Conservation (phyloP, 1,140 invertebrate species). For the Drosophila simulans region DNA sequence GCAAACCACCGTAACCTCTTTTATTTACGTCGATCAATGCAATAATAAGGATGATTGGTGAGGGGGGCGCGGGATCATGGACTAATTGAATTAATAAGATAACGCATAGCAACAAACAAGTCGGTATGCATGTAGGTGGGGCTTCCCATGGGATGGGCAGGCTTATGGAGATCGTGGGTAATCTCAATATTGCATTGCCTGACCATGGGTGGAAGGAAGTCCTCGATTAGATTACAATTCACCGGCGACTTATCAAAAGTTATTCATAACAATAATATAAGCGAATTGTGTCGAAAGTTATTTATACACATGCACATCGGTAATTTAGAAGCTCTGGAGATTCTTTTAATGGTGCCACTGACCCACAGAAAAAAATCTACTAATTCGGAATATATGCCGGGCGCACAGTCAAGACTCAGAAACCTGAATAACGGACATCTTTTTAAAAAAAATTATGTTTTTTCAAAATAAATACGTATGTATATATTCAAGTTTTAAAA, state of each 20-base stretch:
- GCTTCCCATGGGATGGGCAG: constrained; percentile 6
- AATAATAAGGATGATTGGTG: not conserved
- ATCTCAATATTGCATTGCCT: constrained; percentile 54
- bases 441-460: too few species aligned
- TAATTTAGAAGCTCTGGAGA: constrained; percentile 6
- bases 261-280: constrained; percentile 20
- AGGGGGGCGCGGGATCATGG: not conserved
- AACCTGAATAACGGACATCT: not conserved
- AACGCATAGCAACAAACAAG: constrained; percentile 43
- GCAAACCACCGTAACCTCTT: too few species aligned
- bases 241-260: constrained; percentile 41
- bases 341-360: constrained; percentile 21
- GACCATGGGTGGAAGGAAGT: constrained; percentile 44
- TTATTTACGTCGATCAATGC: constrained; percentile 4
- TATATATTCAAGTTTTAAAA: too few species aligned
- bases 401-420: not conserved
- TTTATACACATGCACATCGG: constrained; percentile 10
- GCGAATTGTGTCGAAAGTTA: constrained; percentile 26
- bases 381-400: not conserved
- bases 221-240: constrained; percentile 65
- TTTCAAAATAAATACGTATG: too few species aligned
- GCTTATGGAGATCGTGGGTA: constrained; percentile 32
- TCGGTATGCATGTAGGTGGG: constrained; percentile 27
- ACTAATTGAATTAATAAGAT: constrained; percentile 71
- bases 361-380: constrained; percentile 20